These are phyloP conservation scores for Clamator glandarius DNA, from an alignment of 2,797 vertebrate genomes.

Conservation along the genomic window DNA sequence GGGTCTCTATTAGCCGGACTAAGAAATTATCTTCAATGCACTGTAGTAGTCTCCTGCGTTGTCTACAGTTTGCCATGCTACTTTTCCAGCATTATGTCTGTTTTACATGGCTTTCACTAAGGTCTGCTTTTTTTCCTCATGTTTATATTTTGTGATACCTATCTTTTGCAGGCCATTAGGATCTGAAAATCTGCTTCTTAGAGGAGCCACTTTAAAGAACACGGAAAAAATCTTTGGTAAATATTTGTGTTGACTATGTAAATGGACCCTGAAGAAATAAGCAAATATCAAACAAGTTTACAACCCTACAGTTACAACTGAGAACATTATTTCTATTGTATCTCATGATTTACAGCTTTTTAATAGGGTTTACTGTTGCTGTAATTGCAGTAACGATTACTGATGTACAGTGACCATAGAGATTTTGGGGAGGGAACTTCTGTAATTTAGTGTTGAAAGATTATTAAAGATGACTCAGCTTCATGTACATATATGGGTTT, in stretches of 20 bases:
- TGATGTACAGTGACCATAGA: neutral
- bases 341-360: neutral
- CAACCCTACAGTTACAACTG: neutral
- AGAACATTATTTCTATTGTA: neutral
- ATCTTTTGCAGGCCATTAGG: conserved; percentile 87
- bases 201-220: conserved; percentile 96
- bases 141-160: neutral
- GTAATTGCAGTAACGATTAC: neutral
- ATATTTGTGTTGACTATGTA: conserved; percentile 1
- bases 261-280: neutral
- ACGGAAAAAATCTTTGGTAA: conserved; percentile 94
- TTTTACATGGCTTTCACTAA: neutral
- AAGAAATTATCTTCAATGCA: too few species aligned
- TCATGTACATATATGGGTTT: neutral
- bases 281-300: neutral
- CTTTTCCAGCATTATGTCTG: neutral
- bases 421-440: neutral
- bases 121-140: neutral
- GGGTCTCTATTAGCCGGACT: too few species aligned
- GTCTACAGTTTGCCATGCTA: too few species aligned
- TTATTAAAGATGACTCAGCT: neutral
- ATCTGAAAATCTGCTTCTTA: conserved; percentile 93
- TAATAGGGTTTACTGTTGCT: neutral
- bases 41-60: too few species aligned
- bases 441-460: neutral